phyloP scores from a whole-genome alignment of 2,888 invertebrate species.

The Tiliacea citrago region DNA sequence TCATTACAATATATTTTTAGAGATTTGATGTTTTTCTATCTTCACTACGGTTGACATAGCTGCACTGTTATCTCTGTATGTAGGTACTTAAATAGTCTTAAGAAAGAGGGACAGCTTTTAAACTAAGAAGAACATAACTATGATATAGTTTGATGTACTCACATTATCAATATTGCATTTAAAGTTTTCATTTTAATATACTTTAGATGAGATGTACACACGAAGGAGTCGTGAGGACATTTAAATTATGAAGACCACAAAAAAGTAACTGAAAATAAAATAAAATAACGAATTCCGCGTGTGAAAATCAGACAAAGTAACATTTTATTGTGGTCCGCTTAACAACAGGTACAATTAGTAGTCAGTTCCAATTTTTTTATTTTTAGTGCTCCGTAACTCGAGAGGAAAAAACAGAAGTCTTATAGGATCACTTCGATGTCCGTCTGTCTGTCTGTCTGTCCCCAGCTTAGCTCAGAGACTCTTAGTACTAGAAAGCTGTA shows the following conservation, averaged over 20 bases:
- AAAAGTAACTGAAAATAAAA: neutral
- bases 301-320: neutral
- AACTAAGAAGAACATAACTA: neutral
- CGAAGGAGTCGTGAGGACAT: neutral
- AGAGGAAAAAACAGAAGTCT: too few species aligned
- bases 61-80: neutral
- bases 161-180: conserved; percentile 11
- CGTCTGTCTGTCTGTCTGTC: too few species aligned
- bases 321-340: too few species aligned
- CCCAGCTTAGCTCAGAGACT: too few species aligned
- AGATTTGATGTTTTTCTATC: neutral
- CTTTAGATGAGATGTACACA: neutral
- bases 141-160: conserved; percentile 1
- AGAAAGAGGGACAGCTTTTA: neutral
- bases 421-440: too few species aligned
- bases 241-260: conserved; percentile 2
- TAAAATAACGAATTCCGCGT: neutral
- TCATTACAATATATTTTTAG: neutral
- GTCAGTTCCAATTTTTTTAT: too few species aligned
- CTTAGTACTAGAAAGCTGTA: too few species aligned
- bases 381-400: too few species aligned
- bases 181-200: conserved; percentile 17
- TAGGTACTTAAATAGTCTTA: neutral
- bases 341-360: too few species aligned
- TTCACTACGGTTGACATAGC: neutral